phyloP scores from a whole-genome alignment of 2,888 invertebrate species.

The Phrixothrix hirtus region DNA sequence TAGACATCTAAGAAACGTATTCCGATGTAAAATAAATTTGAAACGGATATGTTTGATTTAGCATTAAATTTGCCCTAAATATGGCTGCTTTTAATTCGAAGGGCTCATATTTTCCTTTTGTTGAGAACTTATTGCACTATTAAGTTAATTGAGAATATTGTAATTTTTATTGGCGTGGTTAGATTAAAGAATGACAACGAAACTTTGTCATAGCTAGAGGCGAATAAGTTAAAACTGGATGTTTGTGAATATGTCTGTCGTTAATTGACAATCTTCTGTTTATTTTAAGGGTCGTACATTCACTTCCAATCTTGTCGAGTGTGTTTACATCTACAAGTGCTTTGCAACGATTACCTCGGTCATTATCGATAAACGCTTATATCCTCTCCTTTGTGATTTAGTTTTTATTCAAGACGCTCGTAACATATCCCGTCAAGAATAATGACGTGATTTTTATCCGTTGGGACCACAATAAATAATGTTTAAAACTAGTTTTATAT shows the following conservation, averaged over 20 bases:
- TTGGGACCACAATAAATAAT: no score
- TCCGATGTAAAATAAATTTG: no score
- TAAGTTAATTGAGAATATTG: not conserved
- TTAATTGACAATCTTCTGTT: constrained; percentile 54
- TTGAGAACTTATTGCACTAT: no score
- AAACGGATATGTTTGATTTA: no score
- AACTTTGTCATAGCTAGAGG: constrained; percentile 11
- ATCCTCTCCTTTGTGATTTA: constrained; percentile 16
- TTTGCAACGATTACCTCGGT: constrained; percentile 45
- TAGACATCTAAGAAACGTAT: no score
- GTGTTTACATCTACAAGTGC: constrained; percentile 53
- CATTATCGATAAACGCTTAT: constrained; percentile 31
- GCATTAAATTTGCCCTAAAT: not conserved
- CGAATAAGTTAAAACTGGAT: constrained; percentile 17
- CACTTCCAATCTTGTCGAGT: constrained; percentile 54
- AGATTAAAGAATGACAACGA: constrained; percentile 17
- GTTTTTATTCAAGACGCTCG: constrained; percentile 11
- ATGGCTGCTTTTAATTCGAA: not conserved
- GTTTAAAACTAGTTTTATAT: no score
- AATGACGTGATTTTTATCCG: not conserved
- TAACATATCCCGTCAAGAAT: constrained; percentile 4
- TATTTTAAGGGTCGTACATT: constrained; percentile 54
- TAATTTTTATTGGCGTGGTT: constrained; percentile 1
- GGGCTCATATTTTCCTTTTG: no score
- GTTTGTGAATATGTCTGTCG: constrained; percentile 32